These are phyloP conservation scores for Pionites leucogaster DNA, from an alignment of 2,113 vertebrate species.

Conservation along the genomic window DNA sequence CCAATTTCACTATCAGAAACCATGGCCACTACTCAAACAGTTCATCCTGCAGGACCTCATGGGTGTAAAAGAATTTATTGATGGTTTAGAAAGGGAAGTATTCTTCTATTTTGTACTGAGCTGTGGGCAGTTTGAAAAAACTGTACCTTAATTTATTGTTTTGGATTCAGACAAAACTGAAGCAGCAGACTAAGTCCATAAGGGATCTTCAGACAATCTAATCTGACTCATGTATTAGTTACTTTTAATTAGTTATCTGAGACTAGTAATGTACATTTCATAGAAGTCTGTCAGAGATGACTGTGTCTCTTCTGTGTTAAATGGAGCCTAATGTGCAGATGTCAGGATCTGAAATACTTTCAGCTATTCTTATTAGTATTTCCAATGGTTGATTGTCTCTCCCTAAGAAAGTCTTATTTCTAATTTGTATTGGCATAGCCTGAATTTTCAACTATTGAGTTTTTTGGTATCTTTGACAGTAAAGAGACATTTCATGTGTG, in stretches of 20 bases:
- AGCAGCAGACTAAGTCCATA: background rate
- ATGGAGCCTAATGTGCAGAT: background rate
- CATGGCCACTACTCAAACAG: background rate
- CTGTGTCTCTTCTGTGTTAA: background rate
- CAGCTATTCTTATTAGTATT: background rate
- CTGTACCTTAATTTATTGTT: background rate
- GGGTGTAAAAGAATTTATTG: background rate
- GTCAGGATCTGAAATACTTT: background rate
- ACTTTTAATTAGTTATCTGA: background rate
- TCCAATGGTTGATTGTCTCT: background rate
- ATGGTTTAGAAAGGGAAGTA: background rate
- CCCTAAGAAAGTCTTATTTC: background rate
- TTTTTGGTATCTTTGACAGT: background rate
- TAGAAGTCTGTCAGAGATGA: background rate
- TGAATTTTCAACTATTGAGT: background rate
- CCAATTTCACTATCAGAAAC: background rate
- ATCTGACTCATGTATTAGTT: background rate
- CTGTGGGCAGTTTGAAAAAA: background rate
- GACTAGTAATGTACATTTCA: background rate
- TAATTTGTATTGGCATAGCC: fast-evolving
- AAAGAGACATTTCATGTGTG: background rate
- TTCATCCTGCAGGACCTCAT: background rate
- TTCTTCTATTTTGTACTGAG: background rate
- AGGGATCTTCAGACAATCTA: background rate
- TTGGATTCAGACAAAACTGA: background rate